Conservation (phyloP, 2,113 vertebrate genomes). For the Upupa epops region DNA sequence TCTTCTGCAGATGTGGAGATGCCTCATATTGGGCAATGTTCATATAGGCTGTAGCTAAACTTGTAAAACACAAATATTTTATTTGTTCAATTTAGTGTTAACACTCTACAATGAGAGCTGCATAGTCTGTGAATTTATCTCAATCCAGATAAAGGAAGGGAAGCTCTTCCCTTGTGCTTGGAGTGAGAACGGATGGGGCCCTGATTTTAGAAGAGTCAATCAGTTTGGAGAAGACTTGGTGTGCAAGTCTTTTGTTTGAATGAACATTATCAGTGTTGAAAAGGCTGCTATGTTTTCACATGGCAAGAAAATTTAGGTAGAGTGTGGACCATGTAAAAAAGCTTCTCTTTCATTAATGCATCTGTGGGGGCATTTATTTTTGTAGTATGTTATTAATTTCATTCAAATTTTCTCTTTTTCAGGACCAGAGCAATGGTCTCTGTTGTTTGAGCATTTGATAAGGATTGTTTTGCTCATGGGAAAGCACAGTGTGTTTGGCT, state of each 20-base stretch:
- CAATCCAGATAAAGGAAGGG: background rate
- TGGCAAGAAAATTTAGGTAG: background rate
- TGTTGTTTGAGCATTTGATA: background rate
- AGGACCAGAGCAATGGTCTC: background rate
- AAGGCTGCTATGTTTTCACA: background rate
- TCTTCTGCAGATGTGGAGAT: background rate
- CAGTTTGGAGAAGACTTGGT: background rate
- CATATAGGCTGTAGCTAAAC: too few species aligned
- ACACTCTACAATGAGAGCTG: background rate
- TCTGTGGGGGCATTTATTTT: background rate
- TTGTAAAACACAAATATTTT: too few species aligned
- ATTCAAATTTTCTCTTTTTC: background rate
- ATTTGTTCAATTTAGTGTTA: background rate
- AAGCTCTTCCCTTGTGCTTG: background rate
- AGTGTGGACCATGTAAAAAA: background rate
- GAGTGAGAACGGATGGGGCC: background rate
- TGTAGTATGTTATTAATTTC: background rate
- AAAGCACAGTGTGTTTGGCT: background rate
- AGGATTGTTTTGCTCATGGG: background rate
- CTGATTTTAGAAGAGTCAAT: background rate
- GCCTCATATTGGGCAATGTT: background rate
- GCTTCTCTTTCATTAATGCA: background rate
- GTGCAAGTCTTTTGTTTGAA: background rate
- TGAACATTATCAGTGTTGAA: accelerated
- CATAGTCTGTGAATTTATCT: background rate